Conservation (phyloP, 2,888 invertebrate species). For the Lathronympha strigana region DNA sequence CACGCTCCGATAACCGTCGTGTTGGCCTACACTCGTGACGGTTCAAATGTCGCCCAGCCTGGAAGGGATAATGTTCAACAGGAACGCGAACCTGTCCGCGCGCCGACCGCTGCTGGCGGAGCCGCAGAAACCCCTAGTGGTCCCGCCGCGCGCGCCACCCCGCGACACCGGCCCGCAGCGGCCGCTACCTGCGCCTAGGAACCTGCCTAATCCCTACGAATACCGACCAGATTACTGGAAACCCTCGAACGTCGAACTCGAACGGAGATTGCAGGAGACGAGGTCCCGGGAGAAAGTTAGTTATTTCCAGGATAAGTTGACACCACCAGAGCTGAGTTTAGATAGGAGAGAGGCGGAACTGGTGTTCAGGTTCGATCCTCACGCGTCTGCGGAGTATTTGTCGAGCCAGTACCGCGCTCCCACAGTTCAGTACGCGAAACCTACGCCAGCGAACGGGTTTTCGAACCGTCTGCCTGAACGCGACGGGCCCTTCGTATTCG, state of each 20-base stretch:
- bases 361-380: constrained; percentile 78
- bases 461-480: constrained; percentile 72
- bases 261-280: constrained; percentile 72
- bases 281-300: constrained; percentile 77
- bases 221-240: constrained; percentile 77
- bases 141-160: constrained; percentile 76
- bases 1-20: constrained; percentile 64
- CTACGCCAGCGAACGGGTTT: constrained; percentile 76
- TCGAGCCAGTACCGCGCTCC: constrained; percentile 76
- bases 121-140: constrained; percentile 76
- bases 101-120: constrained; percentile 80
- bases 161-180: constrained; percentile 72
- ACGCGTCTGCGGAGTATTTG: constrained; percentile 75
- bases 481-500: constrained; percentile 86
- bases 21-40: constrained; percentile 66
- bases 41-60: constrained; percentile 81
- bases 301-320: constrained; percentile 79
- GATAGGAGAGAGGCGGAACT: constrained; percentile 78
- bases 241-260: constrained; percentile 79
- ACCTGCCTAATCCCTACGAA: constrained; percentile 62
- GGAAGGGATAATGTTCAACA: constrained; percentile 81
- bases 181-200: constrained; percentile 68
- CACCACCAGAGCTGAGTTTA: constrained; percentile 72
- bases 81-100: constrained; percentile 78
- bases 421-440: constrained; percentile 74